These are phyloP conservation scores for Drepana falcataria DNA, from an alignment of 2,888 invertebrate genomes.

Conservation along the genomic window DNA sequence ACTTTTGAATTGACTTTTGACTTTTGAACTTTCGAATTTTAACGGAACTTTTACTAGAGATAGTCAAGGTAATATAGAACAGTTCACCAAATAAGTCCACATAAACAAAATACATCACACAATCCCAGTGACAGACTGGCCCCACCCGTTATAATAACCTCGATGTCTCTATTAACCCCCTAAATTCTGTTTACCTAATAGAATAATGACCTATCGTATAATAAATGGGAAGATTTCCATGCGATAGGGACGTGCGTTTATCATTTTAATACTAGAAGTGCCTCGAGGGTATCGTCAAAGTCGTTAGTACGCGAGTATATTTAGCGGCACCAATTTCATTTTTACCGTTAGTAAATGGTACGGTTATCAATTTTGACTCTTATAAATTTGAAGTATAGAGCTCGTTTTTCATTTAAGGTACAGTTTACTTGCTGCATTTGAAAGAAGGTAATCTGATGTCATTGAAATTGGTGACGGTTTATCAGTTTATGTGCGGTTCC, in stretches of 20 bases:
- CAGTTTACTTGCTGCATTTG: not conserved
- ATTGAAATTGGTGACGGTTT: not conserved
- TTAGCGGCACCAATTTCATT: slow-evolving; percentile 9
- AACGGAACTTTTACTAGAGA: no score
- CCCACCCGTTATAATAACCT: slow-evolving; percentile 51
- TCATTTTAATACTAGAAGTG: slow-evolving; percentile 76
- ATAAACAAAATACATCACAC: no score
- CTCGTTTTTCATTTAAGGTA: slow-evolving; percentile 1
- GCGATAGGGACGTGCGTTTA: slow-evolving; percentile 67
- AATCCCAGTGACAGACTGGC: slow-evolving; percentile 27
- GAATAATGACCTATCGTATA: slow-evolving; percentile 76
- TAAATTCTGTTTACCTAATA: slow-evolving; percentile 74
- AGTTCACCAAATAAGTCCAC: no score
- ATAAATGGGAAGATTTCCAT: slow-evolving; percentile 78
- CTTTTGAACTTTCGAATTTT: no score
- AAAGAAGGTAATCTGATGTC: no score
- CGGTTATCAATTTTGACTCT: not conserved
- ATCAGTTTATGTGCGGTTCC: not conserved
- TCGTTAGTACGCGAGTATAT: slow-evolving; percentile 53
- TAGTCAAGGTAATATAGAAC: no score
- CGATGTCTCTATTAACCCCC: slow-evolving; percentile 72
- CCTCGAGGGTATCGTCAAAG: slow-evolving; percentile 60
- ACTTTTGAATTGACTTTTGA: no score
- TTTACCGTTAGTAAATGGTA: not conserved
- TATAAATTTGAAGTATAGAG: slow-evolving; percentile 8